A percentile compares a stretch with the other conserved stretches of the same genome.
phyloP scores from a whole-genome alignment of 2,888 invertebrate genomes.

The Xestia xanthographa region DNA sequence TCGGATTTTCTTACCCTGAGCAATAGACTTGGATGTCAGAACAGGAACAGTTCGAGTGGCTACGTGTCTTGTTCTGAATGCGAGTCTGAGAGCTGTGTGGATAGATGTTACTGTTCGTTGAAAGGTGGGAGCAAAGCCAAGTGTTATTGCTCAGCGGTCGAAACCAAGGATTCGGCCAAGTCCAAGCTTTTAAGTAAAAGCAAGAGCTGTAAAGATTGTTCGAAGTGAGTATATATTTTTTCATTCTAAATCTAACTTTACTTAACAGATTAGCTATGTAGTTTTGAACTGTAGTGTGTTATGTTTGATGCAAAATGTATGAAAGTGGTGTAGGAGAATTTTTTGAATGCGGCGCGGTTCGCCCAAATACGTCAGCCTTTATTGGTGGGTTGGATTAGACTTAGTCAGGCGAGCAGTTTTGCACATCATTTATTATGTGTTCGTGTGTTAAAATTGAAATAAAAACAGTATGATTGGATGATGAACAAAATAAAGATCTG shows the following conservation, averaged over 20 bases:
- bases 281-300: not conserved
- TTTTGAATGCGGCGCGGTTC: not conserved
- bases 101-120: constrained; percentile 96
- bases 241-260: not conserved
- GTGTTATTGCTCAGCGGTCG: constrained; percentile 92
- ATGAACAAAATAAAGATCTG: not conserved
- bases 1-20: constrained; percentile 91
- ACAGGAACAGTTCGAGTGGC: constrained; percentile 92
- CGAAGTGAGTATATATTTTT: constrained; percentile 80
- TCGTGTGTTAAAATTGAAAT: not conserved
- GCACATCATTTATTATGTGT: not conserved
- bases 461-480: not conserved
- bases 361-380: not conserved
- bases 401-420: not conserved
- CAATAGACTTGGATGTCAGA: constrained; percentile 91
- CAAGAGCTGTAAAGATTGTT: constrained; percentile 86
- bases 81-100: constrained; percentile 96
- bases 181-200: constrained; percentile 79
- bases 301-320: not conserved
- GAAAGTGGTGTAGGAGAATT: not conserved
- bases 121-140: constrained; percentile 90
- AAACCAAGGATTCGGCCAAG: constrained; percentile 83
- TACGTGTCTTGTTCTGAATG: constrained; percentile 97
- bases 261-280: not conserved
- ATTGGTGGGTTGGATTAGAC: not conserved